phyloP scores from a whole-genome alignment of 2,113 vertebrate genomes.

The Scalopus aquaticus region DNA sequence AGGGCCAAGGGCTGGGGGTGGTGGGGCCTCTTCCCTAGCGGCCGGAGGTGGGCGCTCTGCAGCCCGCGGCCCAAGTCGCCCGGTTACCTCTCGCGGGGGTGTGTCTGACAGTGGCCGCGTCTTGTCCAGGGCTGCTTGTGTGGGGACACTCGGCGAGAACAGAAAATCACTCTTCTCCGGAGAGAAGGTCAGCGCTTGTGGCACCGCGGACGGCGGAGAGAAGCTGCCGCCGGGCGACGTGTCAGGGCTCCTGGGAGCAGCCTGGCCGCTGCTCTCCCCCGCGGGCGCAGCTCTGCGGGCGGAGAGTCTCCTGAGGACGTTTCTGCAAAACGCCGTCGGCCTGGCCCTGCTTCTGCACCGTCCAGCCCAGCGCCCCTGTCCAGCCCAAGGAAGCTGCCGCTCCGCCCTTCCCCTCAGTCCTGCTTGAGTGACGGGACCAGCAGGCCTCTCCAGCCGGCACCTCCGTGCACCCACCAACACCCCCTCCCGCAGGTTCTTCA shows the following conservation, averaged over 20 bases:
- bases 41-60: no score
- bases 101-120: background rate
- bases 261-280: background rate
- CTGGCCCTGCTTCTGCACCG: background rate
- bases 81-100: constrained; percentile 69
- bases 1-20: no score
- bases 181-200: constrained; percentile 85
- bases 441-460: no score
- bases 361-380: no score
- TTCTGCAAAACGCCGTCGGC: accelerated
- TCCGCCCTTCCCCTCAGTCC: background rate
- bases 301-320: background rate
- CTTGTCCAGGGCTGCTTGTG: background rate
- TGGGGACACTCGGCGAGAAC: background rate
- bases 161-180: constrained; percentile 76
- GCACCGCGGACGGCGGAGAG: constrained; percentile 64
- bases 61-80: no score
- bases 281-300: constrained; percentile 58
- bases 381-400: background rate
- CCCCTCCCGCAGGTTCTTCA: background rate
- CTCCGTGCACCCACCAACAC: background rate
- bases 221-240: constrained; percentile 45
- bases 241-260: accelerated
- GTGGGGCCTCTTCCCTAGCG: no score
- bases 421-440: no score